A percentile compares a stretch with the other conserved stretches of the same genome.
These are phyloP conservation scores for Halichoerus grypus DNA, from an alignment of 2,113 vertebrate genomes.

Conservation along the genomic window DNA sequence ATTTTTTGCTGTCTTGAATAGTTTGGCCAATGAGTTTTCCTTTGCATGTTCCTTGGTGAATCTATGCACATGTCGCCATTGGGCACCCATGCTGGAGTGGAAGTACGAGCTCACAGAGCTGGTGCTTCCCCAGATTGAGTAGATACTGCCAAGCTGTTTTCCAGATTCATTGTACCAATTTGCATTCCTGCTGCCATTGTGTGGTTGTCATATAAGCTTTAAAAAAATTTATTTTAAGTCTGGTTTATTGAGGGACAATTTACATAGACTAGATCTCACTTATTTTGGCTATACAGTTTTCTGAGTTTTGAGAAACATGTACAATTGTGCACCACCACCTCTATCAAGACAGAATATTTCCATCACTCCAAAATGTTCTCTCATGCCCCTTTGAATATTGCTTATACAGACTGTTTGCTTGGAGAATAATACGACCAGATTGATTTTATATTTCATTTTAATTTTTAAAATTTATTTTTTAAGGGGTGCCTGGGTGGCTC, in stretches of 20 bases:
- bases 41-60: background rate
- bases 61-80: background rate
- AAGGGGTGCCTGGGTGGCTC: background rate
- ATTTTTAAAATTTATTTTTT: background rate
- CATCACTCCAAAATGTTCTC: background rate
- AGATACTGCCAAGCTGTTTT: background rate
- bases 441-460: slow-evolving; percentile 5
- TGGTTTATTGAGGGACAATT: background rate
- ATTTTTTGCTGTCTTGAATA: background rate
- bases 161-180: background rate
- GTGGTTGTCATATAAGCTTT: background rate
- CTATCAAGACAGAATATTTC: background rate
- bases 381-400: background rate
- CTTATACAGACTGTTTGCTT: background rate
- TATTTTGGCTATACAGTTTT: background rate
- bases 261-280: background rate
- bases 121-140: background rate
- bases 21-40: background rate
- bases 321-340: background rate
- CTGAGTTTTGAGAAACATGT: background rate
- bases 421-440: background rate
- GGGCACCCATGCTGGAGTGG: background rate
- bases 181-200: background rate
- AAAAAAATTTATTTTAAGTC: background rate
- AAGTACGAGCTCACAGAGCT: background rate